Evolutionary conservation across 2,888 invertebrate species (phyloP), one percentile per base, ranked within the genome.

Genomic region (Aphelenchoides bicaudatus): DNA sequence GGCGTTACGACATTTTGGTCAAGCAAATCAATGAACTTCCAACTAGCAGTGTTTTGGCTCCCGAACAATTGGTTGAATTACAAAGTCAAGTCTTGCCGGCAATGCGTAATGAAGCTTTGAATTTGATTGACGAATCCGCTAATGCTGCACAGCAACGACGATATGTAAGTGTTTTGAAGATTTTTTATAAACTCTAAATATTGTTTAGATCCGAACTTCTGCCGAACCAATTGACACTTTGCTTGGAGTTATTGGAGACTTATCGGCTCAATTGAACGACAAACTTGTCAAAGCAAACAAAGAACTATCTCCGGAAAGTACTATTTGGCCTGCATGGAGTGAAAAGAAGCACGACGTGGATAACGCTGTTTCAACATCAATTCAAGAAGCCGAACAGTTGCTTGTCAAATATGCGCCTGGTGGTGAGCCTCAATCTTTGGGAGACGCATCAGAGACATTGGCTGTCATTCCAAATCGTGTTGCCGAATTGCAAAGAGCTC

Each of bases 371-470:
- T 19, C 31, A 2, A 13, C 2, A 8, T 37, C 37, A 6, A 34
- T 51, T 25, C 10, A 6, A 8, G 10, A 16, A 21, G 52, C 52
- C 8, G 52, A 51, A 28, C 25, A 1, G 2, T n/a, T 51, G 16
- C 52, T 51, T 1, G 39, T 23, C 10, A 37, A 37, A 2, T 51
- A 27, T 27, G 37, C 52, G 8, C 52, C 37, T n/a, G 52, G 52
- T 1, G 38, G 39, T n/a, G 38, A 37, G 3, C n/a, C 31, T n/a
- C 52, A 51, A 3, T 3, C 31, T 21, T 29, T 51, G 37, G 52
- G 39, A 29, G 8, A n/a, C 2, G 52, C 37, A 37, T 19, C 13
- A 19, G 19, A 51, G 10, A 37, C 52, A 8, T 51, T 34, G 13
- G 19, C 16, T 8, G 1, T 13, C 2, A 51, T 34, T n/a, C 43